Conservation (phyloP, 2,888 invertebrate genomes). For the Hypomecis punctinalis region DNA sequence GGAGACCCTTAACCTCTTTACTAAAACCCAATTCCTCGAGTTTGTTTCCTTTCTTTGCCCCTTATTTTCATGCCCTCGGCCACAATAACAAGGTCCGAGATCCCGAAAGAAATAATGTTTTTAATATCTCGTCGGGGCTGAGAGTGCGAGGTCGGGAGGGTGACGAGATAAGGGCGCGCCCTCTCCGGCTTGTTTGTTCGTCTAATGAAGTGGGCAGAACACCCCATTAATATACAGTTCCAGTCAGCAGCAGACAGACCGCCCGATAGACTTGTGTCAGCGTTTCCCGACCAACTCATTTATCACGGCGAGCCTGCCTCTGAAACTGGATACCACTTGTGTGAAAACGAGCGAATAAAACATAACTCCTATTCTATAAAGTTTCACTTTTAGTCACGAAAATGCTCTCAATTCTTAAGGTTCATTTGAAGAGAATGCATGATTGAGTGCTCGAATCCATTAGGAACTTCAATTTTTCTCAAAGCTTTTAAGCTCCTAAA, state of each 20-base stretch:
- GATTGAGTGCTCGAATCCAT: constrained; percentile 41
- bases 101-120: constrained; percentile 48
- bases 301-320: constrained; percentile 39
- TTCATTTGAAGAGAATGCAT: constrained; percentile 32
- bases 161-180: constrained; percentile 67
- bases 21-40: constrained; percentile 45
- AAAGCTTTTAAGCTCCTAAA: constrained; percentile 14
- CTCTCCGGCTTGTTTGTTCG: constrained; percentile 74
- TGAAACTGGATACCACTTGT: constrained; percentile 26
- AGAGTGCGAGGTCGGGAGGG: constrained; percentile 66
- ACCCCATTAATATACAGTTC: constrained; percentile 73
- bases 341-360: constrained; percentile 5
- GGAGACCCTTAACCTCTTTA: constrained; percentile 47
- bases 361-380: constrained; percentile 1
- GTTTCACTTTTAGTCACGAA: constrained; percentile 11
- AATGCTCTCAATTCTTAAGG: constrained; percentile 10
- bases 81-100: constrained; percentile 51
- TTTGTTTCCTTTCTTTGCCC: constrained; percentile 48
- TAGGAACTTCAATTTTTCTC: constrained; percentile 33
- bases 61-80: constrained; percentile 49
- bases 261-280: constrained; percentile 49
- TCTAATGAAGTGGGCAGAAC: constrained; percentile 79
- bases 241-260: constrained; percentile 58
- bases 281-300: constrained; percentile 41
- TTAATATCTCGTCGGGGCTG: constrained; percentile 52